phyloP scores from a whole-genome alignment of 1,140 invertebrate genomes.

The Acromyrmex echinatior region DNA sequence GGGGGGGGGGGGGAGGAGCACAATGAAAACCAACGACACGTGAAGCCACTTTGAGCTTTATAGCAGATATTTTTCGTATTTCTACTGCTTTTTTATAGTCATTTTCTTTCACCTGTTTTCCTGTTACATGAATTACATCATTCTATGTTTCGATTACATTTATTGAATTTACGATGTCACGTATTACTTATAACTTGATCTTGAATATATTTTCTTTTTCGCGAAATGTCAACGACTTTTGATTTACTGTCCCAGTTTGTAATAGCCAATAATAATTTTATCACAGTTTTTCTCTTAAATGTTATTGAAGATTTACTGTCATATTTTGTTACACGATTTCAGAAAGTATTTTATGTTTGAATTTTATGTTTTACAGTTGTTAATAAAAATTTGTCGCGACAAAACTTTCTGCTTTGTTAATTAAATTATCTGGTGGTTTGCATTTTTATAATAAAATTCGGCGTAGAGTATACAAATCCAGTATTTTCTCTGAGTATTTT shows the following conservation, averaged over 20 bases:
- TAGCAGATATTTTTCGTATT: conserved; percentile 32
- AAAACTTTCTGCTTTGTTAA: not conserved
- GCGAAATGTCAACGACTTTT: not conserved
- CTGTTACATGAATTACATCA: not conserved
- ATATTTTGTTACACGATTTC: not conserved
- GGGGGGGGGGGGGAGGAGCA: not conserved
- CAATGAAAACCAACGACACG: conserved; percentile 51
- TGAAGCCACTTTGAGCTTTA: conserved; percentile 24
- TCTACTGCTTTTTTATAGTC: conserved; percentile 5
- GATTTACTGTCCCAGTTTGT: not conserved
- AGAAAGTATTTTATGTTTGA: not conserved
- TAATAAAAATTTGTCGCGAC: not conserved
- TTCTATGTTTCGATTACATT: not conserved
- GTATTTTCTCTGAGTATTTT: conserved; percentile 24
- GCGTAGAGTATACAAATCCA: not conserved
- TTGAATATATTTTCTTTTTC: conserved; percentile 44
- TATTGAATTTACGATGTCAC: conserved; percentile 20
- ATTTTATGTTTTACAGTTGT: not conserved
- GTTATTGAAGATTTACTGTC: not conserved
- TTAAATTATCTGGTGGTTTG: conserved; percentile 6
- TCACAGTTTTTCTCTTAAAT: not conserved
- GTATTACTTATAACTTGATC: conserved; percentile 9
- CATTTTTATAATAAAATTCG: conserved; percentile 2
- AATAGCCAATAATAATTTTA: not conserved
- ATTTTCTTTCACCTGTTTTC: not conserved